Base-by-base conservation (phyloP, 2,888 invertebrate genomes). In the Nasonovia ribisnigri region DNA sequence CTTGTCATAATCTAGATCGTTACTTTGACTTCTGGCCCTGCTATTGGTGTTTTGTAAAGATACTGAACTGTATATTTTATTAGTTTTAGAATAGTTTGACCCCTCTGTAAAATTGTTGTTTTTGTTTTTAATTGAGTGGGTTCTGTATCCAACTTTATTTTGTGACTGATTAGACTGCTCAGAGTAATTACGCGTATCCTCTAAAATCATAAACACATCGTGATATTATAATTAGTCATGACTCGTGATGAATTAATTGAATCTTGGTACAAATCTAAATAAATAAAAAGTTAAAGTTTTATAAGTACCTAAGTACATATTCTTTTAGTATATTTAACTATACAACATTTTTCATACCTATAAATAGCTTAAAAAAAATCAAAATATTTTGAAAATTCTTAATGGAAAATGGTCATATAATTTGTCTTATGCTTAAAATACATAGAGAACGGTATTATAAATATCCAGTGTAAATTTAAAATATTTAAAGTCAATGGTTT, bases 131-230 rank as follows among this genome's bases (percentile, higher is more conserved):
- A n/a, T n/a, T n/a, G n/a, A n/a, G n/a, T n/a, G n/a, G n/a, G n/a
- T n/a, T n/a, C n/a, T n/a, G n/a, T n/a, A n/a, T n/a, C n/a, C n/a
- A n/a, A n/a, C n/a, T n/a, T n/a, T n/a, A n/a, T n/a, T n/a, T n/a
- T n/a, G n/a, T n/a, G n/a, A n/a, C n/a, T n/a, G n/a, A n/a, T 46
- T 46, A 46, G 46, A 43, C 6, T n/a, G 29, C 24, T 29, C 24
- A 54, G 36, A 42, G 29, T 54, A 29, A 42, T 91, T 54, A 20
- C 6, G 57, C 46, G 84, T 16, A 46, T 46, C n/a, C 24, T 92
- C 91, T 92, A 86, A 60, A 92, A 90, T 86, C 13, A 57, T 46
- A 57, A 86, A 57, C 46, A 84, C 24, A 8, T n/a, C 10, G 3
- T 48, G 13, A 11, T 20, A 51, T 84, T 84, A 54, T 60, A 57